Evolutionary conservation across 2,888 invertebrate genomes (phyloP), one percentile per base, ranked within the genome.

Genomic region (Dicranocentrus wangi): DNA sequence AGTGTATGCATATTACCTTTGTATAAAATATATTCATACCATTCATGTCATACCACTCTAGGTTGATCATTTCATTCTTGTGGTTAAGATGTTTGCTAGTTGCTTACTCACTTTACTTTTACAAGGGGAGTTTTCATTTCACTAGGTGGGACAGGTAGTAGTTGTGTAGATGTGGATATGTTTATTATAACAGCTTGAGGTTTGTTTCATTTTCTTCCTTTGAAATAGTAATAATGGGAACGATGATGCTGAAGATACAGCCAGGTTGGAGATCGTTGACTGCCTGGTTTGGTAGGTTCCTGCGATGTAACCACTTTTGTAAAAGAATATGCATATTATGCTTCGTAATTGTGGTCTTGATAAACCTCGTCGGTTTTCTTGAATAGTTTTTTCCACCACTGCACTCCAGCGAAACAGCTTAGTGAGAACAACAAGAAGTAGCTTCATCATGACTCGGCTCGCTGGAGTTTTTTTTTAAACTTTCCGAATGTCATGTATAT

Each of bases 121-220:
- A 27, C 39, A 32, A 28, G 77, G 63, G 77, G 68, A 47, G 53
- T 60, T 69, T 60, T 69, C 68, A 17, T 60, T 69, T 47, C 61
- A 76, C 69, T 43, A 53, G 55, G 42, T 8, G 32, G 77, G 55
- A 78, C 71, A 65, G 55, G 63, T 65, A 55, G 68, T 68, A 58
- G 78, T 79, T 79, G 79, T 65, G 78, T 78, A 78, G 69, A 78
- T 71, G 78, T 72, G 66, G 79, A 79, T 72, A 72, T 79, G 79
- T 79, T 79, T 79, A 79, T 79, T 79, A 72, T 79, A 79, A 79
- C 66, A 78, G 72, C 79, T 79, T 72, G 79, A 71, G 72, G 43
- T 79, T 72, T 72, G 75, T 75, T 75, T 75, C 75, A 75, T 66
- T 78, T 63, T 63, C 61, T 60, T 58, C 21, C 71, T 60, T 63